Evolutionary conservation across 64 coral and sea anemone species (phyloP).

Genomic region (Cladopsammia gracilis): DNA sequence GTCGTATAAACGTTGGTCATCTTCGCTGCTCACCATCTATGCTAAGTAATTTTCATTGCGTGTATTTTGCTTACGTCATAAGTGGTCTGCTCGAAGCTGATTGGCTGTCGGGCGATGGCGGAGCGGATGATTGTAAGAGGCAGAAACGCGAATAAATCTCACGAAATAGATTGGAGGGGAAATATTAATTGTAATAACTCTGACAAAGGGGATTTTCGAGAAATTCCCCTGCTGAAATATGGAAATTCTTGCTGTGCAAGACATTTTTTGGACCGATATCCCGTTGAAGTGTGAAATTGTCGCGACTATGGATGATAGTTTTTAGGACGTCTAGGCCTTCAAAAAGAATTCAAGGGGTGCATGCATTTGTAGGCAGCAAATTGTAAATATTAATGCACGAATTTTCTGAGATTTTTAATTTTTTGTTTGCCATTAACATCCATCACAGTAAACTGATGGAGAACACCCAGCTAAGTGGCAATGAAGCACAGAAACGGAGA

Average conservation of each 20-base stretch:
- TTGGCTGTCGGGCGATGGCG: slow-evolving; percentile 27
- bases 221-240: slow-evolving; percentile 26
- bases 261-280: no score
- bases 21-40: slow-evolving; percentile 51
- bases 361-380: neutral
- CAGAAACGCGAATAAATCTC: slow-evolving; percentile 6
- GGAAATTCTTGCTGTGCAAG: neutral
- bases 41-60: slow-evolving; percentile 72
- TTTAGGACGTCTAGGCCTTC: neutral
- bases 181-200: slow-evolving; percentile 40
- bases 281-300: neutral
- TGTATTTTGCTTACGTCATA: slow-evolving; percentile 75
- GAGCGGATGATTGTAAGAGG: slow-evolving; percentile 43
- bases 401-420: neutral
- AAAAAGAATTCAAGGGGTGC: slow-evolving; percentile 1
- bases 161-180: slow-evolving; percentile 42
- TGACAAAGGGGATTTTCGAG: slow-evolving; percentile 30
- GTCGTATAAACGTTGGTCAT: neutral
- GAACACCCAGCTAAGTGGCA: neutral
- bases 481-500: neutral
- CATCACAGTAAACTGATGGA: neutral
- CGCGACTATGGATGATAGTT: neutral
- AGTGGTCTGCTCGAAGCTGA: slow-evolving; percentile 16
- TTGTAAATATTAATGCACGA: neutral
- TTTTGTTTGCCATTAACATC: neutral